A percentile compares a stretch with the other conserved stretches of the same genome.
phyloP scores from a whole-genome alignment of 2,888 invertebrate genomes.

The Ormyrus nitidulus region DNA sequence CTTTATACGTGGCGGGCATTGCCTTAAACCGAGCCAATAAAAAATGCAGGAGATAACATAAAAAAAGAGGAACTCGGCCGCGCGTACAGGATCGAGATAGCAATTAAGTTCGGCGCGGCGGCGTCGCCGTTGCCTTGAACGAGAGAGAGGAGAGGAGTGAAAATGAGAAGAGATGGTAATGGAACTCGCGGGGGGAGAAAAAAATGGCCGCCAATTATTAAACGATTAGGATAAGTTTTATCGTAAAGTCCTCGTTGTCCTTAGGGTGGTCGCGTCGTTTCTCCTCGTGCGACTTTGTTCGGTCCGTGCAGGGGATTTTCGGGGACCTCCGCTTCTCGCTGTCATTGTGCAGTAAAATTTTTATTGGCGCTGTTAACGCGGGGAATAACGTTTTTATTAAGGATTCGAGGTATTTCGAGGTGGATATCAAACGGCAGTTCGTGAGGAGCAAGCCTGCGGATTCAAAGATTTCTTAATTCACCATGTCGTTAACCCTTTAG shows the following conservation, averaged over 20 bases:
- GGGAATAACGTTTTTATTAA: slow-evolving; percentile 47
- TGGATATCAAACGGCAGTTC: not conserved
- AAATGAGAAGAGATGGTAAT: slow-evolving; percentile 9
- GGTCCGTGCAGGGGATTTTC: not conserved
- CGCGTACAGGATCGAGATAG: not conserved
- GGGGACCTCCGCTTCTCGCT: not conserved
- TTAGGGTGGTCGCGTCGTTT: slow-evolving; percentile 32
- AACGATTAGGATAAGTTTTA: slow-evolving; percentile 41
- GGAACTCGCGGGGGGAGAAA: not conserved
- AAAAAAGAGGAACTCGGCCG: not conserved
- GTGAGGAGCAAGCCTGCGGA: not conserved
- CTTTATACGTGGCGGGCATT: no score
- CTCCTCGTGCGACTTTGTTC: not conserved
- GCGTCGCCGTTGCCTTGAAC: no score
- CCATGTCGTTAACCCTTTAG: slow-evolving; percentile 43
- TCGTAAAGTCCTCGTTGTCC: slow-evolving; percentile 15
- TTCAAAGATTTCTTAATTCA: slow-evolving; percentile 42
- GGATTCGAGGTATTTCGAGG: not conserved
- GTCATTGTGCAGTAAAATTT: slow-evolving; percentile 28
- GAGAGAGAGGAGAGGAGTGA: not conserved
- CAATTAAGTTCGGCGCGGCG: not conserved
- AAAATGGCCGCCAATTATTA: slow-evolving; percentile 34
- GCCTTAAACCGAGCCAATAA: not conserved
- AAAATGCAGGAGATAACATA: not conserved
- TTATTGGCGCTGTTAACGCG: slow-evolving; percentile 38